Percentiles rank a stretch among this genome's conserved stretches.
Conservation (phyloP, 2,888 invertebrate species). For the Oscheius sp. region DNA sequence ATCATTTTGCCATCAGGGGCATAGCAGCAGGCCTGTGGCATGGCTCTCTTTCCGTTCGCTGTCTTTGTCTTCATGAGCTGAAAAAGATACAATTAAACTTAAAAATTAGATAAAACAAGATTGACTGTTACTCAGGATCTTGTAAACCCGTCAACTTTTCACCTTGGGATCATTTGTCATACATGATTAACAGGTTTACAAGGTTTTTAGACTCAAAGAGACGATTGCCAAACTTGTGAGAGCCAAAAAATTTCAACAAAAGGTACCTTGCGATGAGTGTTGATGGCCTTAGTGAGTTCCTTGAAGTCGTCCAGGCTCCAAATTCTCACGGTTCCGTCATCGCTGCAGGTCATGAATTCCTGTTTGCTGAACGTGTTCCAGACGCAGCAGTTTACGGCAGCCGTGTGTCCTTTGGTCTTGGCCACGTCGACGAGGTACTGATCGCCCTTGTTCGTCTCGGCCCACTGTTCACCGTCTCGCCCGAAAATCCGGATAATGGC, state of each 20-base stretch:
- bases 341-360: constrained; percentile 93
- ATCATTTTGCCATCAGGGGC: constrained; percentile 79
- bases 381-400: constrained; percentile 87
- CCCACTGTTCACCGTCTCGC: constrained; percentile 70
- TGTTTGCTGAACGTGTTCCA: constrained; percentile 92
- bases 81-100: constrained; percentile 1
- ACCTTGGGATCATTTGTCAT: too few species aligned
- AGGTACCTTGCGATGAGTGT: constrained; percentile 63
- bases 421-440: constrained; percentile 95
- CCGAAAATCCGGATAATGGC: constrained; percentile 79
- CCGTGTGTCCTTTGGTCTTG: constrained; percentile 92
- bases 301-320: constrained; percentile 86
- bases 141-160: too few species aligned
- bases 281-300: constrained; percentile 70
- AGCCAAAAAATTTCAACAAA: background rate
- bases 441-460: constrained; percentile 77
- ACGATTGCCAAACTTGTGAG: too few species aligned
- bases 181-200: too few species aligned
- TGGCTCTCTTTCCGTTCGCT: constrained; percentile 67
- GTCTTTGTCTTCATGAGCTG: constrained; percentile 68
- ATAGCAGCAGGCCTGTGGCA: constrained; percentile 67
- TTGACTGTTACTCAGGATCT: too few species aligned
- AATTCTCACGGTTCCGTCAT: constrained; percentile 89
- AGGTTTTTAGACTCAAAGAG: too few species aligned
- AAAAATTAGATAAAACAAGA: too few species aligned